Evolutionary conservation across 2,113 vertebrate species (phyloP).

Genomic region (Cercocebus atys): DNA sequence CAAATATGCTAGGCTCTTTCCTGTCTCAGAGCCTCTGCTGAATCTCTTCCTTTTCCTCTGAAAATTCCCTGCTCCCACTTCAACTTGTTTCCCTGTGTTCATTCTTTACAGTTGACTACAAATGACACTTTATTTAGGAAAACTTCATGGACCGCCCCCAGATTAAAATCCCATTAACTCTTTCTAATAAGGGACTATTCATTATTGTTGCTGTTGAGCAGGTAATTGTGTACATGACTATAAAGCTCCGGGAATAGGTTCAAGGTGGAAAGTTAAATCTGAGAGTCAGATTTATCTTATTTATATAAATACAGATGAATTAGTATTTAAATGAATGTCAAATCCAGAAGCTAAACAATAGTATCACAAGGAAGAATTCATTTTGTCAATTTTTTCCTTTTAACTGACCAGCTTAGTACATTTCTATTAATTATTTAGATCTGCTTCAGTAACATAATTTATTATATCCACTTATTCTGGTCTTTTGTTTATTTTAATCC

Average conservation of each 20-base stretch:
- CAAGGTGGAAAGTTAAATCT: not conserved
- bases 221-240: not conserved
- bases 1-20: not conserved
- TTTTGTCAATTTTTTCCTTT: not conserved
- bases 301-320: not conserved
- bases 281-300: not conserved
- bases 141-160: not conserved
- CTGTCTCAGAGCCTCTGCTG: not conserved
- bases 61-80: not conserved
- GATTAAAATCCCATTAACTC: not conserved
- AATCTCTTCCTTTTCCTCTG: not conserved
- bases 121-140: not conserved
- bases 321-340: not conserved
- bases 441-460: not conserved
- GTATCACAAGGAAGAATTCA: not conserved
- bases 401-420: not conserved
- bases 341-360: not conserved
- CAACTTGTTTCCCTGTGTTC: not conserved
- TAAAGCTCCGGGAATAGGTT: not conserved
- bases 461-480: not conserved
- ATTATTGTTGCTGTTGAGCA: not conserved
- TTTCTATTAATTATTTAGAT: not conserved
- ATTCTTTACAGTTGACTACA: not conserved
- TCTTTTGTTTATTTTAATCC: not conserved
- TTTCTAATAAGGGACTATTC: not conserved